Evolutionary conservation across 1,140 invertebrate genomes (phyloP).

Genomic region (Drosophila elegans): DNA sequence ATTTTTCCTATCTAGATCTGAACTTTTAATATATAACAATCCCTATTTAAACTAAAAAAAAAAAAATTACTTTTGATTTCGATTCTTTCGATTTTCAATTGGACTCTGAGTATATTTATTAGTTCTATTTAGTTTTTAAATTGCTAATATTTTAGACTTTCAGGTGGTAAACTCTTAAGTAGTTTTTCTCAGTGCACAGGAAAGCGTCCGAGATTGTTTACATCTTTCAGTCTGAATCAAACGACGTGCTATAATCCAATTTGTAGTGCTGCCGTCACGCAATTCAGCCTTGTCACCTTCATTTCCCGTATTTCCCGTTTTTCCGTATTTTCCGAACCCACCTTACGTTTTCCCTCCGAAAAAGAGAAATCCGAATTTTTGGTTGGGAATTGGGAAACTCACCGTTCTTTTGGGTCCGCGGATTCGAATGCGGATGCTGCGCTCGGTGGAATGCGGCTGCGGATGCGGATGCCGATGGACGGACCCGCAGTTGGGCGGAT

Average conservation of each 20-base stretch:
- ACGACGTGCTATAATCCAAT: constrained; percentile 42
- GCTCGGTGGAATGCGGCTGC: not conserved
- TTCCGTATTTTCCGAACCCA: not conserved
- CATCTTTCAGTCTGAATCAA: constrained; percentile 25
- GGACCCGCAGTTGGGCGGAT: constrained; percentile 8
- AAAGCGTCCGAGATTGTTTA: constrained; percentile 27
- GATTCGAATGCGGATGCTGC: constrained; percentile 15
- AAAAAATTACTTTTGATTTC: too few relatives aligned
- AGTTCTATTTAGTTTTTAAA: too few relatives aligned
- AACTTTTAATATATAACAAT: too few relatives aligned
- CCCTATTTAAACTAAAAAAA: too few relatives aligned
- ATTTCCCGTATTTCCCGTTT: too few relatives aligned
- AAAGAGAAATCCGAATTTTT: not conserved
- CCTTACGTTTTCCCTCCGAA: too few relatives aligned
- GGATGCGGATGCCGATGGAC: constrained; percentile 1
- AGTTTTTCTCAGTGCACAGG: constrained; percentile 10
- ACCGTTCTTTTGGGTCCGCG: constrained; percentile 1
- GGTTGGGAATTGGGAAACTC: constrained; percentile 12
- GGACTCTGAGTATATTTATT: too few relatives aligned
- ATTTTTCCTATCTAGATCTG: too few relatives aligned
- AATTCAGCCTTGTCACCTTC: constrained; percentile 13
- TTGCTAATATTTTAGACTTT: too few relatives aligned
- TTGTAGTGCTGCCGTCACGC: constrained; percentile 35
- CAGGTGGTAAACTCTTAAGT: too few relatives aligned
- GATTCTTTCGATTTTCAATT: too few relatives aligned